Evolutionary conservation across 30 jellyfish, hydroid and myxozoan species (phyloP), one percentile per base, ranked within the genome.

Genomic region (Pseudorhiza aurosa): DNA sequence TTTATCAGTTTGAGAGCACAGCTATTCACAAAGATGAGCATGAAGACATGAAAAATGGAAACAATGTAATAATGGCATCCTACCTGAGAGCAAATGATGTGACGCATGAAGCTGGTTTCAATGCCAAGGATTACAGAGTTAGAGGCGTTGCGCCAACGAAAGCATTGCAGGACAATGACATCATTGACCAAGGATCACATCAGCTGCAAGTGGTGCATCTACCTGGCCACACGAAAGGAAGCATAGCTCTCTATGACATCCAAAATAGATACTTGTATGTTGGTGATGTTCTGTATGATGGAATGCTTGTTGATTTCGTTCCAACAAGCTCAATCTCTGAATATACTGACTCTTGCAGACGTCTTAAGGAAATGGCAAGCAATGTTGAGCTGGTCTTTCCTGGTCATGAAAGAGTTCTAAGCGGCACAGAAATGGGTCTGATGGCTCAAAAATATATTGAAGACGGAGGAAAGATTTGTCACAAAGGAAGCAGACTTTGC

Each of bases 191-290:
- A 32, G 87, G 87, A 5, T 50, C 55, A 36, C 58, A 57, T 2
- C 42, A 74, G 30, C 40, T 74, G 29, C 67, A 56, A 4, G 46
- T 74, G 12, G 1, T 74, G 27, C 87, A 74, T 57, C 36, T 74
- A n/a, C 87, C 87, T 28, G 87, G 87, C 26, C 87, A 74, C 37
- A 47, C 87, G 19, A 74, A 74, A 58, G 87, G 87, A 18, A 74
- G 87, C 51, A 74, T 74, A 15, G 87, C 76, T 1, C 77, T 74
- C 5, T 74, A 22, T 39, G 87, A 74, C 22, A 0, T 26, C 1
- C 30, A 33, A 15, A 37, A 53, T 25, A 49, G 53, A 2, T 50
- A 74, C 26, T 26, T 74, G 65, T 74, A 55, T 36, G 2, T 49
- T 74, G 87, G 87, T 17, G 87, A 74, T 74, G 68, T 58, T 14